Evolutionary conservation across 2,888 invertebrate genomes (phyloP).

Genomic region (Lasius platythorax): DNA sequence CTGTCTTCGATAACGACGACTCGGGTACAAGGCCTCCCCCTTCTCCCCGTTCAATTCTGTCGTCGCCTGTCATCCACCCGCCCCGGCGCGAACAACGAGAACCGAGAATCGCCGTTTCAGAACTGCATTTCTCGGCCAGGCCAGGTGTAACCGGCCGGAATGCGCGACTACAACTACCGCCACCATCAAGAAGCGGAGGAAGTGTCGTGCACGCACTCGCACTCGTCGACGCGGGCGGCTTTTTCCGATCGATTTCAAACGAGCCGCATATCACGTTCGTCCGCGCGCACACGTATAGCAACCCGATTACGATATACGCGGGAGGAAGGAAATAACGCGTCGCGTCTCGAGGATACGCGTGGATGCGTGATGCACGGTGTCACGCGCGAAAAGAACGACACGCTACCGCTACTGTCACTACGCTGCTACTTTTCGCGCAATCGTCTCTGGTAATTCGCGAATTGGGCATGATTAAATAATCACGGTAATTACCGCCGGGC

Average conservation of each 20-base stretch:
- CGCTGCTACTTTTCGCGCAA: slow-evolving; percentile 52
- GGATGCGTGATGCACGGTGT: neutral
- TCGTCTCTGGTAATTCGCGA: slow-evolving; percentile 70
- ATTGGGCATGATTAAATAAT: slow-evolving; percentile 81
- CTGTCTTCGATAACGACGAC: neutral
- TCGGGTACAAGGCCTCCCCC: neutral
- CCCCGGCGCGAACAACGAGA: slow-evolving; percentile 6
- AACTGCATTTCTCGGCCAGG: slow-evolving; percentile 71
- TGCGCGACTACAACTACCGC: slow-evolving; percentile 52
- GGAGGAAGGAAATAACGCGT: neutral
- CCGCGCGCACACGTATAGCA: neutral
- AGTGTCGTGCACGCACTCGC: neutral
- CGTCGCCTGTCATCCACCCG: slow-evolving; percentile 27
- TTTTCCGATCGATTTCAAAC: neutral
- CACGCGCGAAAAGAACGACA: neutral
- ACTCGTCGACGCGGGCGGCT: neutral
- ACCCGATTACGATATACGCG: neutral
- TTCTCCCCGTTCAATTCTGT: neutral
- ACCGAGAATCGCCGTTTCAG: slow-evolving; percentile 67
- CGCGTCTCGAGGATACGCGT: neutral
- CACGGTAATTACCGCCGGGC: slow-evolving; percentile 74
- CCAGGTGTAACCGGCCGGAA: slow-evolving; percentile 73
- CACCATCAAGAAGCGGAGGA: slow-evolving; percentile 17
- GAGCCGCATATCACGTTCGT: neutral
- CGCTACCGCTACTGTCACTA: neutral